Evolutionary conservation across 2,888 invertebrate species (phyloP), one percentile per base, ranked within the genome.

Genomic region (Eupithecia exiguata): DNA sequence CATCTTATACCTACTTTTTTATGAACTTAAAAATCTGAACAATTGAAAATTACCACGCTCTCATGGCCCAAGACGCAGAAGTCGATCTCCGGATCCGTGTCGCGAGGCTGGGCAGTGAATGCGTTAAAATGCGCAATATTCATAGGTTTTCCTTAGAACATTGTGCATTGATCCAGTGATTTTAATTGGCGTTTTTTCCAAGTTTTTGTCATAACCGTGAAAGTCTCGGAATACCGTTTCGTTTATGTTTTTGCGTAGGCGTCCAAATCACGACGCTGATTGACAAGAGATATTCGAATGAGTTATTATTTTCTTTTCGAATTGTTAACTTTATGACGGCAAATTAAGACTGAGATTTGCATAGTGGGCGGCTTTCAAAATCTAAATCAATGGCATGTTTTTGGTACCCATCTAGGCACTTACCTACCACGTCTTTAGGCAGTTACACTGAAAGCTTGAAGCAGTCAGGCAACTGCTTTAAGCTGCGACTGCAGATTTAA

Each of bases 181-280:
- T 65, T 63, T 70, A 72, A 72, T 72, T 72, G 62, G n/a, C n/a
- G 10, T 49, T 81, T 80, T 77, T 61, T 25, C 69, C 63, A 74
- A 74, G 67, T 71, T 77, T 71, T 76, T 69, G 69, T 71, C 76
- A 78, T 78, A 79, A 75, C 72, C 78, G 75, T 76, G 76, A 80
- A 78, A 75, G 76, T 71, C 36, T 49, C 74, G 72, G 75, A 74
- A 79, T 75, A 76, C 80, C 77, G 82, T 84, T 85, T 88, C 88
- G 82, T 86, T 82, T 82, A 88, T 86, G 85, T 86, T 84, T 81
- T 83, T 83, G 89, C 89, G 93, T 92, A 89, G 92, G 92, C 85
- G 86, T 88, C 80, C 80, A 85, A 91, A 88, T 90, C 90, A 92
- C 88, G 86, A 81, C 86, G 88, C 87, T 91, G 88, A 90, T 88